Evolutionary conservation across 2,113 vertebrate genomes (phyloP).

Genomic region (Fregetta grallaria): DNA sequence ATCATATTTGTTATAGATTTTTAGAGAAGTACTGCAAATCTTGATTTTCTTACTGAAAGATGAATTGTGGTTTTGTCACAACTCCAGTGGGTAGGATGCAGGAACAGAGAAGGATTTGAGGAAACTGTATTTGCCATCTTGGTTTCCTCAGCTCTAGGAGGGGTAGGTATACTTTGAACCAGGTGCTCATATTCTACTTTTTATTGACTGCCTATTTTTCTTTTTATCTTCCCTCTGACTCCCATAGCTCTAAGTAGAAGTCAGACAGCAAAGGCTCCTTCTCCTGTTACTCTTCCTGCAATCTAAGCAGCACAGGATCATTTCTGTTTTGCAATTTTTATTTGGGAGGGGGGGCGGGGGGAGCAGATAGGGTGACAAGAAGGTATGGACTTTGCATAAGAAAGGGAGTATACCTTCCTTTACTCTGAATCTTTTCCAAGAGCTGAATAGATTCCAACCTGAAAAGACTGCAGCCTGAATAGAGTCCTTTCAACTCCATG

Average conservation of each 20-base stretch:
- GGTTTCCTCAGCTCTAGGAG: background rate
- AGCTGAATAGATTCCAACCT: background rate
- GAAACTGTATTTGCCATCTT: background rate
- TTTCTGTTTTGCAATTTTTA: background rate
- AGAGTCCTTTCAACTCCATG: background rate
- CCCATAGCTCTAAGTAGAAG: background rate
- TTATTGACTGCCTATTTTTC: background rate
- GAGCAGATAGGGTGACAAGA: background rate
- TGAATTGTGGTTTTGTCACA: background rate
- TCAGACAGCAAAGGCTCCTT: background rate
- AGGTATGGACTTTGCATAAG: background rate
- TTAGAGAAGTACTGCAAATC: background rate
- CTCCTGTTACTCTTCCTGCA: background rate
- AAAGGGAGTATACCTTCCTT: background rate
- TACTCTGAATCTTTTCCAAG: conserved; percentile 11
- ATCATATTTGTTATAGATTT: background rate
- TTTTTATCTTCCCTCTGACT: background rate
- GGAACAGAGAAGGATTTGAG: background rate
- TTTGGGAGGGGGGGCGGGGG: background rate
- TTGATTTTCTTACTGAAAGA: background rate
- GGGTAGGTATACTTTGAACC: background rate
- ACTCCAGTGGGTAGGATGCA: background rate
- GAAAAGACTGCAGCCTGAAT: background rate
- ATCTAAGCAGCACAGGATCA: background rate
- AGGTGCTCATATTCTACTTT: background rate